Percentiles rank a stretch among this genome's conserved stretches.
phyloP scores from a whole-genome alignment of 2,113 vertebrate species.

The Eublepharis macularius region DNA sequence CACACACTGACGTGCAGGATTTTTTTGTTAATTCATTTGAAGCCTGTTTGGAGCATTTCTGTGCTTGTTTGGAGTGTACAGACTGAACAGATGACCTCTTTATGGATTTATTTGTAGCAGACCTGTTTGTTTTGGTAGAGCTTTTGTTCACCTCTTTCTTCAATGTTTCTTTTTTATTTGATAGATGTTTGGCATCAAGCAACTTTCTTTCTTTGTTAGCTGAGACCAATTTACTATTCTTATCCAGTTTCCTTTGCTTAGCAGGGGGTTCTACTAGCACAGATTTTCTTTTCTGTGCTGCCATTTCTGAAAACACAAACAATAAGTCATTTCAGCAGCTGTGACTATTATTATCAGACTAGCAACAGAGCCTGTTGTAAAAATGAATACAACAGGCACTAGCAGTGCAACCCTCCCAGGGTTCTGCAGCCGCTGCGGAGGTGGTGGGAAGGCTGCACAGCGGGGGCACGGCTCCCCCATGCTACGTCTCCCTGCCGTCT shows the following conservation, averaged over 20 bases:
- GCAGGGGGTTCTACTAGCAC: slow-evolving; percentile 70
- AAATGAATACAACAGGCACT: too few species aligned
- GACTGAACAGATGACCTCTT: slow-evolving; percentile 23
- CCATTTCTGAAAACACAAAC: slow-evolving; percentile 77
- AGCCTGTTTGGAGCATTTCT: slow-evolving; percentile 43
- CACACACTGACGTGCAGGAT: slow-evolving; percentile 36
- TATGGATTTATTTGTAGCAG: slow-evolving; percentile 60
- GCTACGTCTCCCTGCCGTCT: too few species aligned
- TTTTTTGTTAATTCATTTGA: slow-evolving; percentile 57
- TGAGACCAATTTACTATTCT: slow-evolving; percentile 59
- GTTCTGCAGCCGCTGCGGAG: too few species aligned
- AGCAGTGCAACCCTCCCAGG: too few species aligned
- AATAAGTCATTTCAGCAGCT: slow-evolving; percentile 38
- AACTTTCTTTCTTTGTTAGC: slow-evolving; percentile 70
- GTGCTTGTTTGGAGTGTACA: slow-evolving; percentile 35
- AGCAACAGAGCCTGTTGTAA: too few species aligned
- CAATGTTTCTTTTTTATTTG: slow-evolving; percentile 67
- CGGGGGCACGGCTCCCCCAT: too few species aligned
- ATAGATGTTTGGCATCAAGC: slow-evolving; percentile 70
- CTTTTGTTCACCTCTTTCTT: slow-evolving; percentile 72
- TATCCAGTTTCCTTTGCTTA: slow-evolving; percentile 75
- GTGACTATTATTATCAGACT: neutral
- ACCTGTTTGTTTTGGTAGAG: slow-evolving; percentile 69
- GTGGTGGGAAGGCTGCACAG: too few species aligned
- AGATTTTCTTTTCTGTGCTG: slow-evolving; percentile 79